Evolutionary conservation across 2,797 vertebrate genomes (phyloP), one percentile per base, ranked within the genome.

Genomic region (Sebastes nivosus): DNA sequence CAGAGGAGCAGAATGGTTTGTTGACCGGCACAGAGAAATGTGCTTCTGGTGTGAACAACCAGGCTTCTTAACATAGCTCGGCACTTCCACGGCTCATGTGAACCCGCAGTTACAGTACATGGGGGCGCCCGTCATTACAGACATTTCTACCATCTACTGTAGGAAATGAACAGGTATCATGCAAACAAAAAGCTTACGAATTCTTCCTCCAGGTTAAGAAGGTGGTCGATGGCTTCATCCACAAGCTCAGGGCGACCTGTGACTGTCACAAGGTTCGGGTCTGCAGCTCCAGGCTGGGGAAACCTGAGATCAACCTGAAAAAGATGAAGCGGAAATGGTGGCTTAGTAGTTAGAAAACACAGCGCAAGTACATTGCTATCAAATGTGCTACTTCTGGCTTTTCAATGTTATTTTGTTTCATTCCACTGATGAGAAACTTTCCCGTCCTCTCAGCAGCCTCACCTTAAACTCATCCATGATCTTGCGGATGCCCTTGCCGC

Each of bases 381-480:
- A 18, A 18, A 59, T 16, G 57, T 59, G 25, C 25, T 58, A 58
- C 57, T 16, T 58, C 24, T 14, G 24, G 25, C 57, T 58, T 58
- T 58, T 4, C 14, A 7, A 0, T 38, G 20, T 69, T 10, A 30
- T 30, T 1, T 30, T 2, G 2, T 32, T 67, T 38, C n/a, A 38
- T 30, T 24, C 20, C 59, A 55, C 14, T 2, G 20, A 50, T 11
- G 8, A 36, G 10, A 46, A 16, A 7, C 14, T n/a, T 7, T 2
- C 24, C n/a, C 4, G 1, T 81, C 32, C 58, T 46, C 8, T 12
- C 18, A 14, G 34, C 4, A 27, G 5, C 0, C 94, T 93, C 85
- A 99, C 99, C 97, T 99, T 99, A 94, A 98, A 99, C 78, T 99
- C 98, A 32, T 99, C 98, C 99, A 99, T 99, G 94, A 99, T 97